Conservation (phyloP, 2,888 invertebrate species). For the Itoplectis maculator region DNA sequence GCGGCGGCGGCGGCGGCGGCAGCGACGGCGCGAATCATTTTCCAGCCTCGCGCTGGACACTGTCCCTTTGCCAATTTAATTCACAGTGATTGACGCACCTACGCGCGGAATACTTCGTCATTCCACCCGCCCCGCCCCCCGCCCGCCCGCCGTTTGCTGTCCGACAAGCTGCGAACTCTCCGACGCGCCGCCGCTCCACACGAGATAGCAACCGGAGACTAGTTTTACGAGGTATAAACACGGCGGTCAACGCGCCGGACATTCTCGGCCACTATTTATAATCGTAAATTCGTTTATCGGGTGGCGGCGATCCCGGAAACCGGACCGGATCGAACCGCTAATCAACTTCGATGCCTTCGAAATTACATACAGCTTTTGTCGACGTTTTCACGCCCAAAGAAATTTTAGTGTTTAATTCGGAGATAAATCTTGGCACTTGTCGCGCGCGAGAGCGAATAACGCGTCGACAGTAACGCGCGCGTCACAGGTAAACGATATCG, state of each 20-base stretch:
- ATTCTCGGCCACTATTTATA: constrained; percentile 20
- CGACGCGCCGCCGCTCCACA: not conserved
- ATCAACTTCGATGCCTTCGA: not conserved
- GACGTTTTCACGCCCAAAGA: not conserved
- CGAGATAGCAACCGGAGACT: constrained; percentile 16
- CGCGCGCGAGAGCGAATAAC: constrained; percentile 26
- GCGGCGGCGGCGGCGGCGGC: no score
- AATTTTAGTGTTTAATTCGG: not conserved
- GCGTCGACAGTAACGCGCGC: constrained; percentile 27
- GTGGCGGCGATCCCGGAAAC: constrained; percentile 12
- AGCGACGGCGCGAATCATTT: constrained; percentile 3
- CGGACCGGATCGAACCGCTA: not conserved
- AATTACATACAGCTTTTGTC: constrained; percentile 17
- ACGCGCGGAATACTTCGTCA: constrained; percentile 19
- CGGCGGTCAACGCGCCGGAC: not conserved
- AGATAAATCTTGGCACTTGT: constrained; percentile 5
- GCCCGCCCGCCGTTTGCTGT: constrained; percentile 18
- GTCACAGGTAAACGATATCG: constrained; percentile 40
- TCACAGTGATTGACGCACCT: constrained; percentile 26
- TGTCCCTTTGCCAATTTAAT: constrained; percentile 41
- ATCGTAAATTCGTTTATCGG: constrained; percentile 12
- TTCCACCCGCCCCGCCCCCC: no score
- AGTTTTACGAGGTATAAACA: constrained; percentile 31
- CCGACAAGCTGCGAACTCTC: not conserved
- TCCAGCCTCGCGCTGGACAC: constrained; percentile 13